Evolutionary conservation across 2,113 vertebrate genomes (phyloP).

Genomic region (Cromileptes altivelis): DNA sequence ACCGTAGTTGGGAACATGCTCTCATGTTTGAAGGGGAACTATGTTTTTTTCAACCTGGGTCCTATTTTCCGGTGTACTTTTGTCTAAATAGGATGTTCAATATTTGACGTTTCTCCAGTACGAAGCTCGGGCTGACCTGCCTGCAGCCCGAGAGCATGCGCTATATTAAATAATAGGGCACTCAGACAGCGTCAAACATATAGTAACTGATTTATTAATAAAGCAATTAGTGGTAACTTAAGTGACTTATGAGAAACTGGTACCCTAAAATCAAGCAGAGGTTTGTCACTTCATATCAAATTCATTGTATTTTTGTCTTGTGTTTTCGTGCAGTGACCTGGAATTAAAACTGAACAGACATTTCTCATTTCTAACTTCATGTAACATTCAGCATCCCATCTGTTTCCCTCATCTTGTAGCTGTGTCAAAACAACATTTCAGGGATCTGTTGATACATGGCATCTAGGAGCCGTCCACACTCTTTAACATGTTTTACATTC

Average conservation of each 20-base stretch:
- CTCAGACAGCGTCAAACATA: too few relatives aligned
- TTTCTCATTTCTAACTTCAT: constrained; percentile 29
- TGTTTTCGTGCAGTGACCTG: constrained; percentile 27
- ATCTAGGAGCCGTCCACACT: constrained; percentile 54
- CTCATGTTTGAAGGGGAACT: too few relatives aligned
- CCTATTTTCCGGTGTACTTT: too few relatives aligned
- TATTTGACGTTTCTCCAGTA: too few relatives aligned
- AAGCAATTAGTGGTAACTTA: too few relatives aligned
- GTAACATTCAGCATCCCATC: constrained; percentile 33
- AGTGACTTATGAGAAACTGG: neutral
- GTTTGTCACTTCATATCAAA: neutral
- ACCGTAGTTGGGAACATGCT: too few relatives aligned
- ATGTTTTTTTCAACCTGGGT: too few relatives aligned
- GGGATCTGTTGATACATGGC: constrained; percentile 58
- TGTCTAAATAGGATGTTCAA: too few relatives aligned
- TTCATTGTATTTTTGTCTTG: constrained; percentile 3
- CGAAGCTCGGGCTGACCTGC: too few relatives aligned
- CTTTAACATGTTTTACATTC: constrained; percentile 72
- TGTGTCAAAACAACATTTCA: constrained; percentile 57
- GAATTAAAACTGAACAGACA: constrained; percentile 7
- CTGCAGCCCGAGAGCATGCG: too few relatives aligned
- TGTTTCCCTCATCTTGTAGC: constrained; percentile 30
- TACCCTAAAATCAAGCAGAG: neutral
- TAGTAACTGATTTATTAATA: neutral
- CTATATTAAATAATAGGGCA: too few relatives aligned